Percentiles rank a stretch among this genome's conserved stretches.
Evolutionary conservation across 2,797 vertebrate species (phyloP).

Genomic region (Chloroceryle amazona): DNA sequence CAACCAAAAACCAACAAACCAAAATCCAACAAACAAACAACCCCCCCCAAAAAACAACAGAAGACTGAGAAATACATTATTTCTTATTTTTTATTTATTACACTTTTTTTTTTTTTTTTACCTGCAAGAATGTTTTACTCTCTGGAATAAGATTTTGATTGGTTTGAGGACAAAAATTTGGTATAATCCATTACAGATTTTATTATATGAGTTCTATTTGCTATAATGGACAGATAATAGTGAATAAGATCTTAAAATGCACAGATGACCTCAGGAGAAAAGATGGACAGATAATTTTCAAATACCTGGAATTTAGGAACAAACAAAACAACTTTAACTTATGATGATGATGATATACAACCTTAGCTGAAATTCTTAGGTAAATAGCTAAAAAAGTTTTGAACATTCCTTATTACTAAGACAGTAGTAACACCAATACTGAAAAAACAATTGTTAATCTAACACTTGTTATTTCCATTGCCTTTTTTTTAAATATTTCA

Average conservation of each 20-base stretch:
- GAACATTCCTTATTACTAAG: background rate
- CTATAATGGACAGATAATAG: background rate
- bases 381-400: background rate
- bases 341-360: fast-evolving
- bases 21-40: too few species aligned
- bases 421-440: background rate
- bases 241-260: background rate
- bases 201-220: background rate
- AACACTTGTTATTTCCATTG: background rate
- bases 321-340: background rate
- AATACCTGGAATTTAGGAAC: background rate
- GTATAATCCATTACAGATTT: background rate
- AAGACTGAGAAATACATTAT: background rate
- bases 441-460: background rate
- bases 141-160: background rate
- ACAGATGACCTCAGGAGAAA: background rate
- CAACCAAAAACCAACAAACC: too few species aligned
- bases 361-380: background rate
- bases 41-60: too few species aligned
- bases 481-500: background rate
- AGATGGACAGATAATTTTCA: background rate
- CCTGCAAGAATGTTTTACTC: background rate
- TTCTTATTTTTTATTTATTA: background rate
- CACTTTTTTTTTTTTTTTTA: background rate
- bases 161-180: background rate